Evolutionary conservation across 2,888 invertebrate species (phyloP).

Genomic region (Epirrhoe tristata): DNA sequence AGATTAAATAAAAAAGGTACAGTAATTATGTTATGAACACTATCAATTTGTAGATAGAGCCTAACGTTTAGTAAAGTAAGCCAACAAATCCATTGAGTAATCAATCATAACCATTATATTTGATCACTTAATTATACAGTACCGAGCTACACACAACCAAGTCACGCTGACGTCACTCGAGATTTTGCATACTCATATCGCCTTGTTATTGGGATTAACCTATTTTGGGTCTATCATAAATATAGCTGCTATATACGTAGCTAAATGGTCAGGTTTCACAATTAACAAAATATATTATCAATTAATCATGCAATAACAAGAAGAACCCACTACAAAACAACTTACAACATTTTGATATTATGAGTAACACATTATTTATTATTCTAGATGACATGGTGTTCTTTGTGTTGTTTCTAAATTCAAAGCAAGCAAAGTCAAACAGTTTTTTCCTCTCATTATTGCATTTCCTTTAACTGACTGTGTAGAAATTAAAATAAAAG

Average conservation of each 20-base stretch:
- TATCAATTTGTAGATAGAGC: background rate
- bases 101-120: background rate
- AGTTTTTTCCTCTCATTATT: background rate
- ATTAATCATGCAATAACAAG: background rate
- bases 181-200: slow-evolving; percentile 4
- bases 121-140: background rate
- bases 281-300: background rate
- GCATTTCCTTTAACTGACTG: slow-evolving; percentile 31
- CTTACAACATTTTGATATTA: too few species aligned
- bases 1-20: too few species aligned
- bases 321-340: too few species aligned
- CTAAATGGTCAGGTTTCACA: background rate
- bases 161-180: slow-evolving; percentile 17
- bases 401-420: too few species aligned
- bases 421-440: too few species aligned
- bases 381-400: too few species aligned
- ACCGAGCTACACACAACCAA: background rate
- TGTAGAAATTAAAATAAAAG: slow-evolving; percentile 21
- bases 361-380: too few species aligned
- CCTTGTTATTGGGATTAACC: slow-evolving; percentile 3
- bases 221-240: background rate
- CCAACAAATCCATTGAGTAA: background rate
- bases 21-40: background rate
- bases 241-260: too few species aligned
- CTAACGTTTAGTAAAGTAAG: background rate